Evolutionary conservation across 2,888 invertebrate genomes (phyloP).

Genomic region (Teinopalpus imperialis): DNA sequence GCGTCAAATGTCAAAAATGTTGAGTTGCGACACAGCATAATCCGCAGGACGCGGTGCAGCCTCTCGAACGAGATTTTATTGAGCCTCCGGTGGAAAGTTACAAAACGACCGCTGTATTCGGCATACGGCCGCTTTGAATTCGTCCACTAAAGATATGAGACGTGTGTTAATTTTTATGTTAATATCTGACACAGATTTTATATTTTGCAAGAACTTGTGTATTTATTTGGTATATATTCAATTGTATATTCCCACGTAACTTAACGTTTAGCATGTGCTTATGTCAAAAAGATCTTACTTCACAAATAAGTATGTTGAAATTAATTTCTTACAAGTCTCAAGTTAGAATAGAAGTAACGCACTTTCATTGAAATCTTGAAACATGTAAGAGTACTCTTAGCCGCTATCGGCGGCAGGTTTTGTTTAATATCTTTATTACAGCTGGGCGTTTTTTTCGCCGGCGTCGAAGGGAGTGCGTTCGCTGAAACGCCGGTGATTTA

Average conservation of each 20-base stretch:
- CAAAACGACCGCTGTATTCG: constrained; percentile 6
- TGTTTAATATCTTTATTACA: neutral
- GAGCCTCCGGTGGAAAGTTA: constrained; percentile 18
- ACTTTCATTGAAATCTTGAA: too few relatives aligned
- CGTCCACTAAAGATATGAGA: neutral
- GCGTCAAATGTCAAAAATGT: constrained; percentile 13
- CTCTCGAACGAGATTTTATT: neutral
- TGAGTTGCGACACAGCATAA: constrained; percentile 2
- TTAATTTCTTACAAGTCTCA: too few relatives aligned
- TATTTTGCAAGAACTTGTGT: neutral
- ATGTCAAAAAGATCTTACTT: too few relatives aligned
- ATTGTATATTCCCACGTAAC: too few relatives aligned
- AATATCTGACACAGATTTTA: neutral
- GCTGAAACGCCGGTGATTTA: constrained; percentile 34
- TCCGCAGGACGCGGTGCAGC: constrained; percentile 3
- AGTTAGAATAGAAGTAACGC: too few relatives aligned
- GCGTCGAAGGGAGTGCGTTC: constrained; percentile 30
- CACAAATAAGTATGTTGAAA: too few relatives aligned
- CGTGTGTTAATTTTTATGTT: neutral
- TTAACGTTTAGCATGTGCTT: too few relatives aligned
- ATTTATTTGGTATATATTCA: too few relatives aligned
- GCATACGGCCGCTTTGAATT: neutral
- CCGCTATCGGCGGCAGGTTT: constrained; percentile 1
- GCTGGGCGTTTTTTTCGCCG: constrained; percentile 21
- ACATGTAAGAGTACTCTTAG: too few relatives aligned